These are phyloP conservation scores for Moxostoma hubbsi DNA, from an alignment of 2,797 vertebrate species.

Conservation along the genomic window DNA sequence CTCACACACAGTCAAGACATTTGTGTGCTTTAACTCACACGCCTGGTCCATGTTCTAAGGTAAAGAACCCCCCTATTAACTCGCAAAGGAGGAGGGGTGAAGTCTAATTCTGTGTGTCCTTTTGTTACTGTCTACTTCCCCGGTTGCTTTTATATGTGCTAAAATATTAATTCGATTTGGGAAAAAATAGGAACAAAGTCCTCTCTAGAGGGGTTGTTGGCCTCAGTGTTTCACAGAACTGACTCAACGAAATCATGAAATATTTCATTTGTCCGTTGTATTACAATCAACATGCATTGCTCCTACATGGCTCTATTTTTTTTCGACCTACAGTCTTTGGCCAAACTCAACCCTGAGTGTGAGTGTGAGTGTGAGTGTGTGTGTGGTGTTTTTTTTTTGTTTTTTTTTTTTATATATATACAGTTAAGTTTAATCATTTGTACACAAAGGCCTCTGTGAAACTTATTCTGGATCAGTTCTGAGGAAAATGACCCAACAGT, in stretches of 20 bases:
- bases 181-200: slow-evolving; percentile 44
- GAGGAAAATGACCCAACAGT: slow-evolving; percentile 72
- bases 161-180: slow-evolving; percentile 54
- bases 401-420: not conserved
- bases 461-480: slow-evolving; percentile 70
- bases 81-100: slow-evolving; percentile 67
- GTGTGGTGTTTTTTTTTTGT: not conserved
- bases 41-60: slow-evolving; percentile 80
- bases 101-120: slow-evolving; percentile 74
- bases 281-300: not conserved
- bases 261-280: slow-evolving; percentile 23
- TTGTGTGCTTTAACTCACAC: slow-evolving; percentile 73
- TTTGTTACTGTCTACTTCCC: slow-evolving; percentile 65
- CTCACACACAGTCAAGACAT: slow-evolving; percentile 68
- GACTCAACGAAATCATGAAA: slow-evolving; percentile 65
- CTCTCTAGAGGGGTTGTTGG: slow-evolving; percentile 63
- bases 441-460: slow-evolving; percentile 46
- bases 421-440: slow-evolving; percentile 3
- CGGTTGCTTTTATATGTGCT: slow-evolving; percentile 52
- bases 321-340: slow-evolving; percentile 14
- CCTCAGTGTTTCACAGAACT: slow-evolving; percentile 74
- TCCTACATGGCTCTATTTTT: not conserved
- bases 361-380: not conserved
- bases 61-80: slow-evolving; percentile 77
- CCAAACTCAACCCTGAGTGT: slow-evolving; percentile 23